phyloP scores from a whole-genome alignment of 1,140 invertebrate genomes.

The Geopemphigus sp. region DNA sequence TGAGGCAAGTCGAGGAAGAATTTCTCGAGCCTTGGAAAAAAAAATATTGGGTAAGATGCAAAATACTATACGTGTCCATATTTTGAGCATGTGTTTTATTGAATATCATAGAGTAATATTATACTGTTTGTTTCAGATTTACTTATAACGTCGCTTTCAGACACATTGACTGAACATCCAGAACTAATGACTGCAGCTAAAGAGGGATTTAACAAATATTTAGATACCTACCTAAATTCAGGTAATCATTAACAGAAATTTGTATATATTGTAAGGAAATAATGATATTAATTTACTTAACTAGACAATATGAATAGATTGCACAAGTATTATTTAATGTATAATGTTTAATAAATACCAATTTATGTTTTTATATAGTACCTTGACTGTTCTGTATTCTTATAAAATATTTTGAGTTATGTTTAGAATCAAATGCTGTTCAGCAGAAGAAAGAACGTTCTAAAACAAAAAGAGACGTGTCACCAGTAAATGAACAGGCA shows the following conservation, averaged over 20 bases:
- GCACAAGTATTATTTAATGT: too few relatives aligned
- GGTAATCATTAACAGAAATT: neutral
- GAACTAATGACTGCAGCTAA: constrained; percentile 61
- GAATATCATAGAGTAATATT: too few relatives aligned
- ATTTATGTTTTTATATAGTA: too few relatives aligned
- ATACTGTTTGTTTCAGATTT: constrained; percentile 60
- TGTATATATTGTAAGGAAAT: too few relatives aligned
- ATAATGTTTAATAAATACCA: too few relatives aligned
- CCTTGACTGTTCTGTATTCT: too few relatives aligned
- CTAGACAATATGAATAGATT: too few relatives aligned
- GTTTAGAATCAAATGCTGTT: neutral
- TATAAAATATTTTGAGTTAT: too few relatives aligned
- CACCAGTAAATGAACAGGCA: neutral
- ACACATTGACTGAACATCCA: constrained; percentile 68
- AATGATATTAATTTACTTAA: too few relatives aligned
- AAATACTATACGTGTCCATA: neutral
- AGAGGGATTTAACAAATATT: constrained; percentile 52
- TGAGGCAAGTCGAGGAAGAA: constrained; percentile 68
- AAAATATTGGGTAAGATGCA: constrained; percentile 66
- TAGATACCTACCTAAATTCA: constrained; percentile 8
- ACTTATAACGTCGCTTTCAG: constrained; percentile 68
- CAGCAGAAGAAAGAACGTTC: neutral
- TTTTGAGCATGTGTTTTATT: too few relatives aligned
- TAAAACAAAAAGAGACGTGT: neutral
- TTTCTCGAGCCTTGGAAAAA: constrained; percentile 68